Percentiles rank a stretch among this genome's conserved stretches.
Conservation (phyloP, 1,140 invertebrate genomes). For the Helicoverpa armigera region DNA sequence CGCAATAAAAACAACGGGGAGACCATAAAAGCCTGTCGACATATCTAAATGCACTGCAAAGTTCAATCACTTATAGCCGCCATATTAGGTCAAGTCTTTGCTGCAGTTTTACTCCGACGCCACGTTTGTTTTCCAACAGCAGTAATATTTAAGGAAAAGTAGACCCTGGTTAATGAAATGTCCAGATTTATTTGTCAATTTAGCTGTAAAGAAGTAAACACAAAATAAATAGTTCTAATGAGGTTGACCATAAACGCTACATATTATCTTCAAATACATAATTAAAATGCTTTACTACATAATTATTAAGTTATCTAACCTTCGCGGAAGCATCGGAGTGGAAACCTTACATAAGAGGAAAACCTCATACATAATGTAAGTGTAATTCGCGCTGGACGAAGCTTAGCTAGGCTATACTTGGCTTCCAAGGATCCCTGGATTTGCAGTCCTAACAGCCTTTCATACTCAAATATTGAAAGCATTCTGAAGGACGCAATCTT, state of each 20-base stretch:
- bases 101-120: neutral
- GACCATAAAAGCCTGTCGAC: neutral
- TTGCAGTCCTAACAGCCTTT: neutral
- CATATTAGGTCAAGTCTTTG: constrained; percentile 24
- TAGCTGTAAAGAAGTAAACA: too few species aligned
- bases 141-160: constrained; percentile 12
- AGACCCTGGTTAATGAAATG: neutral
- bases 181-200: neutral
- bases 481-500: constrained; percentile 18
- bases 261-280: neutral
- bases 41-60: neutral
- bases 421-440: neutral
- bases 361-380: constrained; percentile 12
- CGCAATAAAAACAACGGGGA: neutral
- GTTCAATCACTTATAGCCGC: constrained; percentile 13
- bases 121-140: constrained; percentile 10
- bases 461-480: constrained; percentile 14
- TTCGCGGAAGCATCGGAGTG: constrained; percentile 5
- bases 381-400: neutral
- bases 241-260: neutral
- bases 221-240: neutral
- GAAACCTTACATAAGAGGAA: constrained; percentile 36
- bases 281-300: neutral
- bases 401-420: neutral
- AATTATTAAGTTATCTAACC: neutral